These are phyloP conservation scores for Acanthisitta chloris DNA, from an alignment of 2,113 vertebrate genomes.

Conservation along the genomic window DNA sequence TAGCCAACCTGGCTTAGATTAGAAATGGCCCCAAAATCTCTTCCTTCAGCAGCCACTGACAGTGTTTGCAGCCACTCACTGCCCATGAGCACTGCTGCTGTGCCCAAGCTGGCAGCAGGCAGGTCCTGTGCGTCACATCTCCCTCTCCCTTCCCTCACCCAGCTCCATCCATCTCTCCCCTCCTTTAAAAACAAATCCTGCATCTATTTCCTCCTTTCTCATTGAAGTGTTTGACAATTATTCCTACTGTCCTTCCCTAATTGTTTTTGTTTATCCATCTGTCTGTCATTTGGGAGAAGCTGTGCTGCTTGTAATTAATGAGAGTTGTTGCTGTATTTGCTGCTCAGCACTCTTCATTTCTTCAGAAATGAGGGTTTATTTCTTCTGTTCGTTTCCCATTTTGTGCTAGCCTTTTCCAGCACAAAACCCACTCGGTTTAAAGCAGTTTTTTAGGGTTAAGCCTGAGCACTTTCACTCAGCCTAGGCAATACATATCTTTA, in stretches of 20 bases:
- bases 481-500: neutral
- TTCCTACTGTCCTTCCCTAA: neutral
- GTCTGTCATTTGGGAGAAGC: neutral
- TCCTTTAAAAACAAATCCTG: neutral
- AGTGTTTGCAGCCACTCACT: neutral
- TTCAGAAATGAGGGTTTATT: neutral
- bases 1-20: no score
- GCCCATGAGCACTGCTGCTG: fast-evolving
- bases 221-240: neutral
- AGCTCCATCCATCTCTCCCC: neutral
- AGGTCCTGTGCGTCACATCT: neutral
- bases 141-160: neutral
- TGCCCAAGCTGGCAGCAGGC: neutral
- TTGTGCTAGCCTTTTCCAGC: neutral
- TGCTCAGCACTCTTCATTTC: neutral
- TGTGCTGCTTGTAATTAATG: neutral
- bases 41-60: neutral
- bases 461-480: neutral
- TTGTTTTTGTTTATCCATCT: conserved; percentile 28
- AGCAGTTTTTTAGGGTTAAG: neutral
- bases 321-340: neutral
- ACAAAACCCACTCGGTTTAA: neutral
- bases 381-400: neutral
- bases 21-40: neutral
- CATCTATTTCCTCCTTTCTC: neutral